Evolutionary conservation across 1,140 invertebrate species (phyloP), one percentile per base, ranked within the genome.

Genomic region (Drosophila bocqueti): DNA sequence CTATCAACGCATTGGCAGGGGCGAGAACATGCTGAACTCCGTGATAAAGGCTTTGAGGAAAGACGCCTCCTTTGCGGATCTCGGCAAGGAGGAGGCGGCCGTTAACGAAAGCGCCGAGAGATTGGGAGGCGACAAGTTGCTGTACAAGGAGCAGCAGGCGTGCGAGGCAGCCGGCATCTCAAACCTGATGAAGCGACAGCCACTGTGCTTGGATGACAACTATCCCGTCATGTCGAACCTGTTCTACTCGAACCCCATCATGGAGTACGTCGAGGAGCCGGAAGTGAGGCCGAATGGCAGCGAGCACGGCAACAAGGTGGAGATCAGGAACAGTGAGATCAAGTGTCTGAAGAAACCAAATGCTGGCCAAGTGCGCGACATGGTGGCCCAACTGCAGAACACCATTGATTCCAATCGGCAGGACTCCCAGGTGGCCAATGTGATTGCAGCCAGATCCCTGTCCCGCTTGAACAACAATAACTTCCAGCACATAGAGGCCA

Each of bases 361-460:
- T 57, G 67, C 55, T 8, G 76, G 81, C 2, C 86, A 91, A 49
- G 86, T 91, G 3, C 72, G 76, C 16, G 79, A 86, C 18, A 80
- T 91, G 76, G 86, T 91, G 24, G 87, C 93, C 36, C 94, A 94
- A 74, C 79, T 85, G 36, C 94, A 94, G 90, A 89, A 93, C 21
- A 94, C 94, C 69, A 94, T 94, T 16, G 71, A 86, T 40, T 65
- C 65, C 9, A 87, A 67, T 16, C n/a, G 26, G 7, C 75, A 75
- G 36, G 80, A 64, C 13, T 34, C 46, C 18, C 79, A 54, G 16
- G 31, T 68, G 10, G 52, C 61, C 94, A 61, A 63, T 34, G 42
- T 63, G 18, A 38, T 76, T n/a, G 38, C 29, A 16, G 21, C 75
- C 26, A 29, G 71, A 29, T 62, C 74, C 94, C 95, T 68, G 94